phyloP scores from a whole-genome alignment of 2,888 invertebrate species.

The Pseudoips prasinana region DNA sequence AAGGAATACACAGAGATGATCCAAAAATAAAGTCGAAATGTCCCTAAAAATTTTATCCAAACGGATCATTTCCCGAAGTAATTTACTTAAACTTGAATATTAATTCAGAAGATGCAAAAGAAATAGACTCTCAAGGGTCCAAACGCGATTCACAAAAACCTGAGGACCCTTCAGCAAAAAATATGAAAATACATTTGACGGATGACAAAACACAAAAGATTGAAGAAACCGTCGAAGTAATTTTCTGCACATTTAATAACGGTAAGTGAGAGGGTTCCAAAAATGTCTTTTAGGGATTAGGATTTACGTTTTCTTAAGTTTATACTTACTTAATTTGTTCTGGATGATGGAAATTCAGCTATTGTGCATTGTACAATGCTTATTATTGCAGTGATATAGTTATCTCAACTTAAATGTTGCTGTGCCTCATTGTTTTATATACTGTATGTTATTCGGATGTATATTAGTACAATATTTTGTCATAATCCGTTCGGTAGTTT shows the following conservation, averaged over 20 bases:
- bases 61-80: constrained; percentile 40
- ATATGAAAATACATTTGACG: constrained; percentile 74
- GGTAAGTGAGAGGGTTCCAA: constrained; percentile 44
- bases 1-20: too few relatives aligned
- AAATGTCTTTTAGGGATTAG: constrained; percentile 10
- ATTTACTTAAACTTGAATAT: constrained; percentile 79
- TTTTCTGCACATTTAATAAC: constrained; percentile 74
- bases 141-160: constrained; percentile 65
- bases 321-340: background rate
- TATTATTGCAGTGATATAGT: too few relatives aligned
- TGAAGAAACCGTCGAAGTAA: constrained; percentile 47
- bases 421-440: too few relatives aligned
- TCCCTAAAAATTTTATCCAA: too few relatives aligned
- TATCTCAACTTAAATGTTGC: too few relatives aligned
- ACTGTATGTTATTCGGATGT: too few relatives aligned
- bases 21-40: too few relatives aligned
- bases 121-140: constrained; percentile 39
- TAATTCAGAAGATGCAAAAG: constrained; percentile 63
- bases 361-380: too few relatives aligned
- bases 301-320: constrained; percentile 6
- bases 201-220: constrained; percentile 73
- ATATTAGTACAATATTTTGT: too few relatives aligned
- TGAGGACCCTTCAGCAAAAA: constrained; percentile 48
- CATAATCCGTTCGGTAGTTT: too few relatives aligned
- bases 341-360: too few relatives aligned